Evolutionary conservation across 2,113 vertebrate species (phyloP), one percentile per base, ranked within the genome.

Genomic region (Cinclus cinclus): DNA sequence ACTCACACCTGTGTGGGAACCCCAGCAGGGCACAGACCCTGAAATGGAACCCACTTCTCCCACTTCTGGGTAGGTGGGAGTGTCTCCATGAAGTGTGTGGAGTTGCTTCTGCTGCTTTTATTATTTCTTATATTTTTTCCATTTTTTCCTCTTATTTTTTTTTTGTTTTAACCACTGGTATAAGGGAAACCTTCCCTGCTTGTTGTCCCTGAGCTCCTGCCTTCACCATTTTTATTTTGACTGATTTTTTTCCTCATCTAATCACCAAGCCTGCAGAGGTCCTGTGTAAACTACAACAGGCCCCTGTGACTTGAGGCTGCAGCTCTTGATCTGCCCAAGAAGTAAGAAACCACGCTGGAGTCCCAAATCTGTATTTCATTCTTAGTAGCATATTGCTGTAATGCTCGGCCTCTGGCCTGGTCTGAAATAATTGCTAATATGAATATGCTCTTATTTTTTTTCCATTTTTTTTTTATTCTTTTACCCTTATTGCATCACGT

Each of bases 401-500:
- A 69, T 95, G 55, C 90, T 96, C 0, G 52, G 92, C 85, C 92
- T 94, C 46, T 96, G 94, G 68, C 77, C 64, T 85, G 52, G n/a
- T 95, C 78, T 96, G 81, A 92, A 95, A 87, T 95, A 25, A 84
- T 74, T 97, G 82, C 93, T 97, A 95, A 96, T 84, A 80, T 83
- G 79, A 97, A 95, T 91, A 77, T 97, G 90, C 93, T 97, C 92
- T 97, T 95, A 7, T 97, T 94, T 94, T 96, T 90, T 93, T 89
- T 20, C 7, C 30, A 17, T 67, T 92, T 95, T 93, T 92, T 92
- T 96, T 89, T 95, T 87, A 92, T 95, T 90, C 91, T 87, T 96
- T 96, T 74, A 94, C 90, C 73, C 63, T 94, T 95, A 86, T 89
- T 97, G 97, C 97, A 94, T 97, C 95, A 97, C 95, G 75, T 97